phyloP scores from a whole-genome alignment of 2,888 invertebrate species.

The Heliconius ismenius region DNA sequence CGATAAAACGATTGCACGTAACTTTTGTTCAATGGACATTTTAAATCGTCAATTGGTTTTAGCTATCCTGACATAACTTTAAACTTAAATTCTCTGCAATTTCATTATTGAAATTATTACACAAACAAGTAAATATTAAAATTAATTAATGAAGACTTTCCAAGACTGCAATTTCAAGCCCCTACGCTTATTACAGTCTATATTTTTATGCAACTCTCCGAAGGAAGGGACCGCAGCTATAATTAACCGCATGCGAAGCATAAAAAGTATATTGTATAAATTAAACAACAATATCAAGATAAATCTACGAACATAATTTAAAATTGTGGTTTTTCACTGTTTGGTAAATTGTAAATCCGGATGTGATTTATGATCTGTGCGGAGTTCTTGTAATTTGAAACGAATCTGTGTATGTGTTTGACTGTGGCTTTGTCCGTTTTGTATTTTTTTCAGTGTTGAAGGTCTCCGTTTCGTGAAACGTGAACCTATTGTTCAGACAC shows the following conservation, averaged over 20 bases:
- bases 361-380: slow-evolving; percentile 27
- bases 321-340: slow-evolving; percentile 36
- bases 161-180: slow-evolving; percentile 21
- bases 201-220: slow-evolving; percentile 34
- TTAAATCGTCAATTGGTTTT: too few species aligned
- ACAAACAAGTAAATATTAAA: neutral
- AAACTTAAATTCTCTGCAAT: too few species aligned
- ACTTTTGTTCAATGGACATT: too few species aligned
- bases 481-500: neutral
- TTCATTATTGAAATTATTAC: too few species aligned
- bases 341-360: slow-evolving; percentile 37
- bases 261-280: slow-evolving; percentile 44
- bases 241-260: slow-evolving; percentile 43
- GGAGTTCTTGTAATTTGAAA: slow-evolving; percentile 18
- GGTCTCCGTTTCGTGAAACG: too few species aligned
- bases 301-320: slow-evolving; percentile 38
- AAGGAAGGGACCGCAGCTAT: slow-evolving; percentile 39
- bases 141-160: slow-evolving; percentile 17
- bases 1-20: too few species aligned
- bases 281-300: slow-evolving; percentile 40
- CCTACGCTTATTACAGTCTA: slow-evolving; percentile 26
- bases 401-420: neutral
- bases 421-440: neutral
- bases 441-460: neutral
- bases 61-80: too few species aligned